phyloP scores from a whole-genome alignment of 2,113 vertebrate genomes.

The Alligator mississippiensis region DNA sequence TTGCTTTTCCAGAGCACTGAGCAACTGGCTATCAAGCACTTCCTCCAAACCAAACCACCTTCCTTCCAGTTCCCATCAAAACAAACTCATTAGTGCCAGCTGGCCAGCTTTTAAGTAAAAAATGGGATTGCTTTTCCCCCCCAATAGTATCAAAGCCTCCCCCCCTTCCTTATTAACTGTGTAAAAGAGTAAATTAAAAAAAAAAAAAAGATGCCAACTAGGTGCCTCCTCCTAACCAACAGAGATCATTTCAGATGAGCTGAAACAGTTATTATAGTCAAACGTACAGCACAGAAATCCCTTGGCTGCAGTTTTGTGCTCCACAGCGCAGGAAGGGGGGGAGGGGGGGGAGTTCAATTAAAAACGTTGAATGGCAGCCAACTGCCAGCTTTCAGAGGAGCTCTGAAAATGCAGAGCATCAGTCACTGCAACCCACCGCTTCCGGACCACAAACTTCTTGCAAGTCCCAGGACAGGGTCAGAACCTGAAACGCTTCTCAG shows the following conservation, averaged over 20 bases:
- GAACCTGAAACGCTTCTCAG: neutral
- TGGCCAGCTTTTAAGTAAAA: neutral
- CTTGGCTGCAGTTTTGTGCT: neutral
- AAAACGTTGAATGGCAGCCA: neutral
- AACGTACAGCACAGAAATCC: neutral
- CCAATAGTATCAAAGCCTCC: neutral
- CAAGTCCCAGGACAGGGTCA: slow-evolving; percentile 3
- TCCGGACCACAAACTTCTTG: slow-evolving; percentile 25
- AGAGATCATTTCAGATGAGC: neutral
- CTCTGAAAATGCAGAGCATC: neutral
- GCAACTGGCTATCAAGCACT: neutral
- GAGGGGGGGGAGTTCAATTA: neutral
- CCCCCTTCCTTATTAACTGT: neutral
- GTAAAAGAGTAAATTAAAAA: neutral
- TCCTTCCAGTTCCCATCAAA: neutral
- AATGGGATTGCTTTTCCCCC: neutral
- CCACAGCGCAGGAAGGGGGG: neutral
- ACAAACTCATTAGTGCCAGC: neutral
- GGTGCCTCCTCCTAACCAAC: neutral
- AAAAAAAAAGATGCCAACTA: neutral
- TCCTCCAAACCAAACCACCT: neutral
- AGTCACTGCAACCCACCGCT: neutral
- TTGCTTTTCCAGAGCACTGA: slow-evolving; percentile 27
- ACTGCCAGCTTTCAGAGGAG: neutral
- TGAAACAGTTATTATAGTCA: neutral